Percentiles rank a stretch among this genome's conserved stretches.
Evolutionary conservation across 2,113 vertebrate genomes (phyloP).

Genomic region (Labeo catla): DNA sequence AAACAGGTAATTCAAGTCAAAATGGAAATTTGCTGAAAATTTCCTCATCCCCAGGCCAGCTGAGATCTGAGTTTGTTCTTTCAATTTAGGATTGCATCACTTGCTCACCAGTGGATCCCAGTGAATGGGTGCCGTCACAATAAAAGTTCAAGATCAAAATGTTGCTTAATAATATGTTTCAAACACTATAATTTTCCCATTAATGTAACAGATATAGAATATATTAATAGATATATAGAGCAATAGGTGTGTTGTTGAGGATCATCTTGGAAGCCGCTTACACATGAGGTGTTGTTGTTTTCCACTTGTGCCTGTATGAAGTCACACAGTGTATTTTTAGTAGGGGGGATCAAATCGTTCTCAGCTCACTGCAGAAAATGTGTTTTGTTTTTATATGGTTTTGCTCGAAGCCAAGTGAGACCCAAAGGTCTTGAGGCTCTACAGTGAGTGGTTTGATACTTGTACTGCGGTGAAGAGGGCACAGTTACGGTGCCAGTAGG

Average conservation of each 20-base stretch:
- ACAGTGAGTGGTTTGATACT: background rate
- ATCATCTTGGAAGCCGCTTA: background rate
- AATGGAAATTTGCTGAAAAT: too few relatives aligned
- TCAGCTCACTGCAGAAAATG: background rate
- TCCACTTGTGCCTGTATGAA: constrained; percentile 10
- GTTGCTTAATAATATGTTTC: too few relatives aligned
- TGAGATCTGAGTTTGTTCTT: too few relatives aligned
- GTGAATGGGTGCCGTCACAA: background rate
- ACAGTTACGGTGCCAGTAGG: background rate
- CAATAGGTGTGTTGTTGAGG: background rate
- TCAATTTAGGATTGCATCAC: background rate
- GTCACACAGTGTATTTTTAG: constrained; percentile 44
- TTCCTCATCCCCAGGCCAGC: too few relatives aligned
- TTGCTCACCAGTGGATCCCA: background rate
- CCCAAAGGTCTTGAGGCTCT: background rate
- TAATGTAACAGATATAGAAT: background rate
- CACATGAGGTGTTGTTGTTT: constrained; percentile 27
- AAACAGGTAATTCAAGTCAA: too few relatives aligned
- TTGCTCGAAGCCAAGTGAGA: too few relatives aligned
- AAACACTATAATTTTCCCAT: too few relatives aligned
- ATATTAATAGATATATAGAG: background rate
- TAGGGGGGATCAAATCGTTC: constrained; percentile 7
- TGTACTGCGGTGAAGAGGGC: background rate
- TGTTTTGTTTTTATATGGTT: constrained; percentile 13
- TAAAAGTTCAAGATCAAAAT: background rate